Percentiles rank a stretch among this genome's conserved stretches.
phyloP scores from a whole-genome alignment of 2,113 vertebrate genomes.

The Triplophysa tibetana region DNA sequence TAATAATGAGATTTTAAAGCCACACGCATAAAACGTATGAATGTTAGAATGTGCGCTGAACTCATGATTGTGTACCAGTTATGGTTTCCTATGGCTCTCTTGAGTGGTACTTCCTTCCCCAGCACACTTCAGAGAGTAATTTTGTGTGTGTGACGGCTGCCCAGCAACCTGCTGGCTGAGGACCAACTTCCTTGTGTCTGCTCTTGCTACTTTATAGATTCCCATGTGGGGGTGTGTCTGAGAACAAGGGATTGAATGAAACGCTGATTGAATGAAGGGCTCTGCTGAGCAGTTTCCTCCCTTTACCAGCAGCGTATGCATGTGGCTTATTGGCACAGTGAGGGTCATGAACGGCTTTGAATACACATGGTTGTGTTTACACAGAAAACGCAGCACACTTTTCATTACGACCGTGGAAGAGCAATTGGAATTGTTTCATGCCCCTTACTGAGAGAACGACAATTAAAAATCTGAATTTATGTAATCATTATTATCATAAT shows the following conservation, averaged over 20 bases:
- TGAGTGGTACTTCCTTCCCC: conserved; percentile 52
- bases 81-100: conserved; percentile 40
- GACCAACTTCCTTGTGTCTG: conserved; percentile 56
- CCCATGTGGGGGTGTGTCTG: conserved; percentile 77
- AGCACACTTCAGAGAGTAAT: conserved; percentile 50
- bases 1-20: background rate
- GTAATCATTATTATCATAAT: background rate
- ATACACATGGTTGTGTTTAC: conserved; percentile 34
- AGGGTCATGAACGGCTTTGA: conserved; percentile 34
- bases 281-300: conserved; percentile 69
- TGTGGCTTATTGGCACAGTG: conserved; percentile 48
- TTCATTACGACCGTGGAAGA: conserved; percentile 56
- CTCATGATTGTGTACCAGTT: conserved; percentile 16
- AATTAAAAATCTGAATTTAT: background rate
- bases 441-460: background rate
- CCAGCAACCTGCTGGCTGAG: conserved; percentile 55
- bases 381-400: conserved; percentile 11
- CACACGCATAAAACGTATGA: too few relatives aligned
- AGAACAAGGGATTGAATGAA: conserved; percentile 75
- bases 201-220: conserved; percentile 59
- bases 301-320: conserved; percentile 53
- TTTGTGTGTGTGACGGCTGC: conserved; percentile 56
- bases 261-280: conserved; percentile 74
- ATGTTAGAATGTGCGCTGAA: conserved; percentile 10
- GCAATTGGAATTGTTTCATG: conserved; percentile 2